Base-by-base conservation (phyloP, 2,797 vertebrate genomes). In the Kryptopterus vitreolus region DNA sequence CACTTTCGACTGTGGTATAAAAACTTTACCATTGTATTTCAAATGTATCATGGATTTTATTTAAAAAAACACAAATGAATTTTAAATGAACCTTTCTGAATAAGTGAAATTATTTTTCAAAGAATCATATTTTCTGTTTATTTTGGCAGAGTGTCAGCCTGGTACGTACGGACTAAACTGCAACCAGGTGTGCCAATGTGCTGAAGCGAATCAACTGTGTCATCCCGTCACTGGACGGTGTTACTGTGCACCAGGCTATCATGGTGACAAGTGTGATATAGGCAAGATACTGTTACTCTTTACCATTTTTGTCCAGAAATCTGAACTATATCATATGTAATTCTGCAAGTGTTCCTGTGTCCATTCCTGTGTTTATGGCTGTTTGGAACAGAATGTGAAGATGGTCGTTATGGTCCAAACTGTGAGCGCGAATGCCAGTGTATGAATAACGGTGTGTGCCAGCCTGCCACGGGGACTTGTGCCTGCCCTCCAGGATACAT, bases 81-180 rank as follows among this genome's bases (percentile, higher is more conserved):
- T n/a, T n/a, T n/a, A n/a, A n/a, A n/a, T n/a, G n/a, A 6, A 35
- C 9, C 31, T 38, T 1, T 38, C 10, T 10, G 31, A 38, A 38
- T 35, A 26, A 7, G 6, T 4, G 13, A 61, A 46, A 24, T 35
- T 29, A 4, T 24, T 73, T 38, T 75, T 13, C 13, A 46, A 26
- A 43, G 43, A 24, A 52, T 48, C 26, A 63, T 18, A 65, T 77
- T 13, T 65, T 76, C 18, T 65, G n/a, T 46, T 80, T 26, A 26
- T 71, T 50, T 88, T 66, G 82, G 61, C 15, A 96, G 95, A 88
- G 70, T 95, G 95, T 81, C 88, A 80, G 6, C 91, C 93, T 0
- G 94, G 94, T 35, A 94, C 93, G n/a, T 95, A 94, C 0, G 95
- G 95, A 0, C 80, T 91, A 75, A 90, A 88, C 87, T 96, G 95